Evolutionary conservation across 2,888 invertebrate species (phyloP), one percentile per base, ranked within the genome.

Genomic region (Dasysyrphus albostriatus): DNA sequence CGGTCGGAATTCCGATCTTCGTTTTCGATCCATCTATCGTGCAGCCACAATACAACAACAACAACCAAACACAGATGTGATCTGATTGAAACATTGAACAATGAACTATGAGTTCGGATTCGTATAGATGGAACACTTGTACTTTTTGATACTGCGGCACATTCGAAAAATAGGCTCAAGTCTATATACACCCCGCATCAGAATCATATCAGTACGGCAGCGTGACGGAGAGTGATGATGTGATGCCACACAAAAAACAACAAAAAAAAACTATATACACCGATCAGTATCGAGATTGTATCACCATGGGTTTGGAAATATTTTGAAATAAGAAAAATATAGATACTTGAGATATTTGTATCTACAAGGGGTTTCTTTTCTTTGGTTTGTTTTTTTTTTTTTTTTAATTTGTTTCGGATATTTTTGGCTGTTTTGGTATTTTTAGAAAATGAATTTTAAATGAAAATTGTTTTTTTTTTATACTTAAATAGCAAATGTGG

Each of bases 251-350:
- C 63, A 65, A 76, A n/a, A n/a, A n/a, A n/a, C n/a, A n/a, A 75
- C 10, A 24, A 34, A 34, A 58, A 49, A 16, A 67, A 29, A 54
- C 10, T 6, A 29, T 63, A 51, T 56, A 58, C 59, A 76, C 75
- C 69, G 69, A 77, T 73, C 77, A 54, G 39, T 24, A 51, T 44
- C 34, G 37, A 32, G 56, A 79, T 74, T 65, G 82, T 84, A 72
- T 80, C 70, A 3, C 24, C 78, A 70, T 65, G 82, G 44, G 63
- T 78, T 82, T 87, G 78, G 87, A 83, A 82, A 87, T 87, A 83
- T 87, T 85, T 87, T 87, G 87, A 87, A 87, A 79, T 72, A 81
- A 83, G 74, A 79, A 72, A 78, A 87, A 74, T 77, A 78, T n/a
- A n/a, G n/a, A n/a, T 76, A 82, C 85, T 85, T 74, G 39, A 47